Conservation (phyloP, 1,140 invertebrate species). For the Drosophila lacteicornis region DNA sequence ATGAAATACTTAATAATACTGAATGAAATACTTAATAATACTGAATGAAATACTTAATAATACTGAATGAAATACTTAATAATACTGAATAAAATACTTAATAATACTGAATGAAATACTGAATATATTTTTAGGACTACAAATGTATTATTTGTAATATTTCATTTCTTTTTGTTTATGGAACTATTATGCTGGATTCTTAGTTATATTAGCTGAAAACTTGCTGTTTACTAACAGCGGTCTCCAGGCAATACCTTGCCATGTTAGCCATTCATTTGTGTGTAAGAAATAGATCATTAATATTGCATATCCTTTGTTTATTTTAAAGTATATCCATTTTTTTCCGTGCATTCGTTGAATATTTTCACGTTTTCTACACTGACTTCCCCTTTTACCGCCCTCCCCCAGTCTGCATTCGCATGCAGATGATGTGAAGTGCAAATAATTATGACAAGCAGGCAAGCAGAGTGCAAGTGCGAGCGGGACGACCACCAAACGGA, state of each 20-base stretch:
- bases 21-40: too few relatives aligned
- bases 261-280: too few relatives aligned
- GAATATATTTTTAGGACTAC: not conserved
- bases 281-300: too few relatives aligned
- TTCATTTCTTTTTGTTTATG: too few relatives aligned
- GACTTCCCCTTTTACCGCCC: not conserved
- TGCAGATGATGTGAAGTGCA: constrained; percentile 77
- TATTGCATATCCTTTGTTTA: not conserved
- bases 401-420: constrained; percentile 19
- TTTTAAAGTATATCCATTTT: not conserved
- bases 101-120: not conserved
- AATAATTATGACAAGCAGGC: constrained; percentile 75
- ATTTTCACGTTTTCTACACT: constrained; percentile 9
- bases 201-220: too few relatives aligned
- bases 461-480: constrained; percentile 17
- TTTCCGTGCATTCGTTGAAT: not conserved
- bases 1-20: too few relatives aligned
- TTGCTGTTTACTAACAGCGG: too few relatives aligned
- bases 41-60: too few relatives aligned
- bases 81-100: too few relatives aligned
- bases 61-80: too few relatives aligned
- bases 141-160: not conserved
- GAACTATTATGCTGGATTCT: too few relatives aligned
- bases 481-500: constrained; percentile 51
- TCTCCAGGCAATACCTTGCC: too few relatives aligned